Conservation (phyloP, 2,113 vertebrate genomes). For the Ginglymostoma cirratum region DNA sequence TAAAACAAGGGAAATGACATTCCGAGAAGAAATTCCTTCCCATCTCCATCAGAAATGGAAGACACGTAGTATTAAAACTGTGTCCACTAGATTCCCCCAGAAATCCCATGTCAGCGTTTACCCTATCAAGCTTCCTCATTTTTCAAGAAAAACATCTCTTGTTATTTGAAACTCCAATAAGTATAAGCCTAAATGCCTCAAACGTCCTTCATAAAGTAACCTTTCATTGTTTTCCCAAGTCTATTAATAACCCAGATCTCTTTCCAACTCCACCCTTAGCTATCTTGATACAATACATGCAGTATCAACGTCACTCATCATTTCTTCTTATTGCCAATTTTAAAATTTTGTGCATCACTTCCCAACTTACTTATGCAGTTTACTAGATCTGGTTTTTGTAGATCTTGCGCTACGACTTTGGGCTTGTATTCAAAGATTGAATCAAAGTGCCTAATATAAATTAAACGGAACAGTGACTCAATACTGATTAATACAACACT, state of each 20-base stretch:
- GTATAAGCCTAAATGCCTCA: not conserved
- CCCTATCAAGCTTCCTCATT: not conserved
- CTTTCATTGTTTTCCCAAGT: not conserved
- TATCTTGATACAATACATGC: not conserved
- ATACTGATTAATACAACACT: not conserved
- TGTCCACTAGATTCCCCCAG: not conserved
- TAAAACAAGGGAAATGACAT: too few relatives aligned
- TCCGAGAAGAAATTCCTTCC: too few relatives aligned
- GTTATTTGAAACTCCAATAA: not conserved
- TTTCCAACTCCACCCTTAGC: not conserved
- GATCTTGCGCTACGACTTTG: not conserved
- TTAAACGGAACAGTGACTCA: not conserved
- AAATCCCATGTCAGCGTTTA: not conserved
- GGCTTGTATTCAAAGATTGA: not conserved
- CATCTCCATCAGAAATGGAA: not conserved
- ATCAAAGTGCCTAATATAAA: not conserved
- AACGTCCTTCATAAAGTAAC: not conserved
- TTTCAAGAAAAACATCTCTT: not conserved
- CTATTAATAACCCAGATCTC: not conserved
- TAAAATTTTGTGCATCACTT: not conserved
- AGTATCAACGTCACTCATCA: not conserved
- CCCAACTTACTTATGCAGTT: not conserved
- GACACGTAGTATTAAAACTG: not conserved
- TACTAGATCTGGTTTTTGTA: not conserved
- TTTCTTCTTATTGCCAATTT: not conserved